Percentiles rank a stretch among this genome's conserved stretches.
These are phyloP conservation scores for Camponotus vicinus DNA, from an alignment of 1,140 invertebrate species.

Conservation along the genomic window DNA sequence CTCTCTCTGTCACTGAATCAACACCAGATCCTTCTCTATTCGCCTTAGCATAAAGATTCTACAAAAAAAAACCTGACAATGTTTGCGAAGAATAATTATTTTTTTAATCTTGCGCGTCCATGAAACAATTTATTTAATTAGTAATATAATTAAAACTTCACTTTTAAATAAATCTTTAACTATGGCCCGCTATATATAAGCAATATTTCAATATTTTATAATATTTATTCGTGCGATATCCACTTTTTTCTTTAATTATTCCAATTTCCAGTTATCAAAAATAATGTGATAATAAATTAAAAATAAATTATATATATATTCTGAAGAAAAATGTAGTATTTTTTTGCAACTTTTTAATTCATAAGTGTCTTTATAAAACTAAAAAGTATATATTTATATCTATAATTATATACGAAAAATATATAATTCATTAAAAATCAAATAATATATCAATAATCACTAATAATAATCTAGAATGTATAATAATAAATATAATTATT, in stretches of 20 bases:
- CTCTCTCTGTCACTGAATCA: no score
- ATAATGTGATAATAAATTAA: neutral
- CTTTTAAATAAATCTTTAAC: neutral
- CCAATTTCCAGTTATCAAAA: neutral
- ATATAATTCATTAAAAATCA: neutral
- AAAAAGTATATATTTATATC: neutral
- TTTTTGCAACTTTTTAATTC: neutral
- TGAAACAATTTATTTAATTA: neutral
- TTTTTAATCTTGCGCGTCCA: no score
- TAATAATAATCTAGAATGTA: neutral
- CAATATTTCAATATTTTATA: neutral
- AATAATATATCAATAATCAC: constrained; percentile 8
- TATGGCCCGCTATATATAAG: neutral
- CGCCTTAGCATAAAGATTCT: no score
- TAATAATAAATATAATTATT: constrained; percentile 19
- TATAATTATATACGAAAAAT: neutral
- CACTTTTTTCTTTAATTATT: no score
- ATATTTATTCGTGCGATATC: neutral
- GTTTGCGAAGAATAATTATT: no score
- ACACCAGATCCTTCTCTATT: no score
- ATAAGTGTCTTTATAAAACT: constrained; percentile 4
- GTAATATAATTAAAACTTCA: neutral
- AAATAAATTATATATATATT: no score
- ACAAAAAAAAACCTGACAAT: no score
- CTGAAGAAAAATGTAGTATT: neutral